Conservation (phyloP, 2,888 invertebrate genomes). For the Gymnocheta viridis region DNA sequence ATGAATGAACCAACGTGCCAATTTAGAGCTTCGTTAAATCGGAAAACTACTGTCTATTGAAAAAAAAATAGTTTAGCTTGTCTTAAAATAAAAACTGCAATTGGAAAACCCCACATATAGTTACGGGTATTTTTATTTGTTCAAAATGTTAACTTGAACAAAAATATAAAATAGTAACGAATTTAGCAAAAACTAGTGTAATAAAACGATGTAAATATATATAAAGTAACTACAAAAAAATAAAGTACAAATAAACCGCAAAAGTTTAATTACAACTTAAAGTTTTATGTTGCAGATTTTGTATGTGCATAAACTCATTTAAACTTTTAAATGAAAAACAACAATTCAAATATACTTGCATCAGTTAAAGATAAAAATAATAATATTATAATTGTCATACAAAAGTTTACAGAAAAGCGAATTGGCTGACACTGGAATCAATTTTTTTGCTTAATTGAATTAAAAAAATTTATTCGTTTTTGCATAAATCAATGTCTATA, state of each 20-base stretch:
- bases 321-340: not conserved
- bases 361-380: not conserved
- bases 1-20: no score
- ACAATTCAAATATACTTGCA: not conserved
- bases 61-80: not conserved
- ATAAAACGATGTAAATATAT: not conserved
- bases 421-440: no score
- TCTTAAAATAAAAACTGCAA: not conserved
- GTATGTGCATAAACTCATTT: not conserved
- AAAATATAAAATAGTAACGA: not conserved
- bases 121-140: not conserved
- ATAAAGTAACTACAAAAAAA: not conserved
- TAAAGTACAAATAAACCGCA: not conserved
- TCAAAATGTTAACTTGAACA: not conserved
- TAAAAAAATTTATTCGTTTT: no score
- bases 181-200: not conserved
- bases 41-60: no score
- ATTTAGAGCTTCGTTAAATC: no score
- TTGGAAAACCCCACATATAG: not conserved
- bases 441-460: no score
- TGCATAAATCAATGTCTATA: no score
- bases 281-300: not conserved
- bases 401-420: no score
- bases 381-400: not conserved
- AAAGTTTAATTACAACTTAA: not conserved